Evolutionary conservation across 2,888 invertebrate species (phyloP).

Genomic region (Megamerina dolium): DNA sequence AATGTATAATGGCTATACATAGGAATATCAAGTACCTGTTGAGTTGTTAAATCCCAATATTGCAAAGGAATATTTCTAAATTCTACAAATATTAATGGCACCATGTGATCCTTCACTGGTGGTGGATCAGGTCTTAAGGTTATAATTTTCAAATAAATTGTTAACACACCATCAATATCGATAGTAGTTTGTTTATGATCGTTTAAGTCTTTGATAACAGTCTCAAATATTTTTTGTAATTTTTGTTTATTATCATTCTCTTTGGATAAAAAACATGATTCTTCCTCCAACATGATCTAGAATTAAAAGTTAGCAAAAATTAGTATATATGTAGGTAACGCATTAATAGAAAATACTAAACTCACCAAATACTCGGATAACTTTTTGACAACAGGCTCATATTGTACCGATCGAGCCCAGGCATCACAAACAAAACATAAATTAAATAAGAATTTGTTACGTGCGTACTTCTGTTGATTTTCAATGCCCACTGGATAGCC

Average conservation of each 20-base stretch:
- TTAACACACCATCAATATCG: conserved; percentile 74
- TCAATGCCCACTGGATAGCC: conserved; percentile 90
- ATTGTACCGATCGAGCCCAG: conserved; percentile 82
- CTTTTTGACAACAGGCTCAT: conserved; percentile 91
- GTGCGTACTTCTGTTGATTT: conserved; percentile 78
- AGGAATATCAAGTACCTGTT: conserved; percentile 59
- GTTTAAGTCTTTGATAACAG: conserved; percentile 77
- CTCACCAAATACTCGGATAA: conserved; percentile 82
- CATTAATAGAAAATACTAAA: too few relatives aligned
- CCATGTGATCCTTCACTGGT: conserved; percentile 80
- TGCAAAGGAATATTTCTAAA: conserved; percentile 60
- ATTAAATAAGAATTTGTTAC: conserved; percentile 95
- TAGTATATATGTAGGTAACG: too few relatives aligned
- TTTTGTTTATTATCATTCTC: conserved; percentile 59
- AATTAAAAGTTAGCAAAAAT: too few relatives aligned
- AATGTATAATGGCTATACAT: not conserved
- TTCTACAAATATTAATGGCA: conserved; percentile 72
- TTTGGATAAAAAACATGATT: conserved; percentile 75
- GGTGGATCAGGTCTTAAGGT: conserved; percentile 74
- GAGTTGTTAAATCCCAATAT: conserved; percentile 91
- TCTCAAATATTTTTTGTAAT: conserved; percentile 68
- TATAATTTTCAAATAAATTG: conserved; percentile 84
- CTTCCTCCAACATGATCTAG: conserved; percentile 77
- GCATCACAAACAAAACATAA: conserved; percentile 91
- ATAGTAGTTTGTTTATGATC: conserved; percentile 70